Conservation (phyloP, 1,140 invertebrate genomes). For the Brachionus sp. region DNA sequence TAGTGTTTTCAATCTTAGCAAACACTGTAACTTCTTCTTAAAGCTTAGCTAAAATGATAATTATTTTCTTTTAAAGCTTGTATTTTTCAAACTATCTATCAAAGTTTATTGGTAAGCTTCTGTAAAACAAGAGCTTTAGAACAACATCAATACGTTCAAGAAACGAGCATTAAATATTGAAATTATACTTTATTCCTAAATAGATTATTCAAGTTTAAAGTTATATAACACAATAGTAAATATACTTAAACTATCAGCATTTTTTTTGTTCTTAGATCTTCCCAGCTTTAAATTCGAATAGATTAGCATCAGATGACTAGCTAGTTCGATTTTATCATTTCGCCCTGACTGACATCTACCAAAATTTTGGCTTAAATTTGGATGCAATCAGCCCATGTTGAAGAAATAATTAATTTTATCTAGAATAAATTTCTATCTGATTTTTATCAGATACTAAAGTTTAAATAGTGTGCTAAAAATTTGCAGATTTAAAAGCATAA, state of each 20-base stretch:
- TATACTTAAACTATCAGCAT: not conserved
- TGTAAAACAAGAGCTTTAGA: not conserved
- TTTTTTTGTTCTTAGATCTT: not conserved
- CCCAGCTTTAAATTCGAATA: not conserved
- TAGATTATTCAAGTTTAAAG: not conserved
- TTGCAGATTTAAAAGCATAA: not conserved
- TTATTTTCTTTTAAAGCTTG: not conserved
- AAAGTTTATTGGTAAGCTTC: not conserved
- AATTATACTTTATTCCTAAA: constrained; percentile 1
- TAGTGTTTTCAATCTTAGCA: not conserved
- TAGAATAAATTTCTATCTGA: not conserved
- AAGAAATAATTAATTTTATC: not conserved
- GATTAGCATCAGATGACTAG: not conserved
- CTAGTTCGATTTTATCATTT: not conserved
- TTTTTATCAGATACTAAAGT: not conserved
- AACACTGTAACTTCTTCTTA: not conserved
- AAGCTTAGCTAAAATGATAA: not conserved
- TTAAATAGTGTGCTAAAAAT: not conserved
- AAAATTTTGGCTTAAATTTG: not conserved
- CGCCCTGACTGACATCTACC: not conserved
- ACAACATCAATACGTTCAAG: not conserved
- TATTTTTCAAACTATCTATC: not conserved
- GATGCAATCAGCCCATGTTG: not conserved
- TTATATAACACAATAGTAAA: constrained; percentile 4
- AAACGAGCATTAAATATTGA: not conserved